Evolutionary conservation across 2,797 vertebrate genomes (phyloP), one percentile per base, ranked within the genome.

Genomic region (Orestias chungarensis): DNA sequence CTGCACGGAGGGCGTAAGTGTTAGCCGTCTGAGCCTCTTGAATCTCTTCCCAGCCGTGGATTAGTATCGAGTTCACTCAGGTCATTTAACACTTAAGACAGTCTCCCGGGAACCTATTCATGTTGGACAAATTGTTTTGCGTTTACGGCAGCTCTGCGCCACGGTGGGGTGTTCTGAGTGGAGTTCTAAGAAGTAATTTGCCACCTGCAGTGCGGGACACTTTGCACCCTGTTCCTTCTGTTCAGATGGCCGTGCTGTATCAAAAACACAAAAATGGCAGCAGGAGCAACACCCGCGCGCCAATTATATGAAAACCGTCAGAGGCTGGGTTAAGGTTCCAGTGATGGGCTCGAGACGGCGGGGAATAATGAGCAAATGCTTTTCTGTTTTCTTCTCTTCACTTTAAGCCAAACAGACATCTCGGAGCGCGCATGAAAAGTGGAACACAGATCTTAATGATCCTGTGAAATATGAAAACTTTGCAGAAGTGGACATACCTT

Each of bases 71-170:
- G 91, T 93, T 94, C 92, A 89, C 55, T 80, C 81, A 81, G 93
- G 92, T 94, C 93, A 92, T 94, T 94, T 92, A 93, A 92, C 93
- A 92, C 91, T 94, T 92, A 92, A 93, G 90, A 91, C 80, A 76
- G 88, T 93, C 91, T 91, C 90, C 57, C 1, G 90, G 92, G 93
- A 91, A 83, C 79, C 89, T 78, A 88, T 92, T 93, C 90, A 85
- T 90, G 89, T 92, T 89, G 90, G 88, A 92, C 93, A 94, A 94
- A 93, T 94, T 93, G 91, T 93, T 93, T 91, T 89, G 91, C 87
- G 76, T 91, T 90, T 80, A 88, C 87, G 68, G 89, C 88, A 90
- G 89, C 87, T 87, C 87, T 75, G 83, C 33, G n/a, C 82, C 62
- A 73, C 83, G 86, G 82, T 62, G 71, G 71, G 86, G 83, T 80